Conservation (phyloP, 2,888 invertebrate genomes). For the Eupithecia subfuscata region DNA sequence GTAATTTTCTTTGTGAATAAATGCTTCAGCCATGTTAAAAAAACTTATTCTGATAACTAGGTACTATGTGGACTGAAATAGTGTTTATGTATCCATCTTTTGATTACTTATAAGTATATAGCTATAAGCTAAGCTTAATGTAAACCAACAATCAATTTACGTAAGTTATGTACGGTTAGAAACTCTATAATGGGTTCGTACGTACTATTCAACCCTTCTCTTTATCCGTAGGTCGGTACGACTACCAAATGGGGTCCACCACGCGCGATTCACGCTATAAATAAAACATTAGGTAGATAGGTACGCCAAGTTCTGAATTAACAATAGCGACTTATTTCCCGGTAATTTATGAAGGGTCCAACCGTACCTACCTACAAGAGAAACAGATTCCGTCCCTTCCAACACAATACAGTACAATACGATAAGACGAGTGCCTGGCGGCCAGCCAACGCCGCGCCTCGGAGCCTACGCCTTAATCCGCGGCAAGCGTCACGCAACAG, state of each 20-base stretch:
- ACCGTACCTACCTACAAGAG: constrained; percentile 8
- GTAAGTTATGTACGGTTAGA: no score
- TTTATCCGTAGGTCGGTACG: no score
- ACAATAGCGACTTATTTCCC: background rate
- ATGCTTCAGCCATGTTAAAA: no score
- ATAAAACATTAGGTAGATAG: background rate
- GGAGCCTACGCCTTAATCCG: constrained; percentile 16
- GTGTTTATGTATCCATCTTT: background rate
- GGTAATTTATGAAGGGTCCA: background rate
- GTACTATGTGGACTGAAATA: no score
- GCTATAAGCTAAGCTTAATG: background rate
- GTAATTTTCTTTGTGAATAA: no score
- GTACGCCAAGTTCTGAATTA: background rate
- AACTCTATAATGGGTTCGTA: no score
- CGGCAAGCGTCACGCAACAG: constrained; percentile 16
- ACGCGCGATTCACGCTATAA: background rate
- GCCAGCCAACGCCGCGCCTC: constrained; percentile 17
- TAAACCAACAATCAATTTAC: no score
- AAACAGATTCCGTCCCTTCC: constrained; percentile 12
- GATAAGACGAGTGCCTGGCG: constrained; percentile 12
- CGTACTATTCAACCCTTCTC: no score
- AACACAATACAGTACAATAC: constrained; percentile 4
- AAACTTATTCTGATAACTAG: background rate
- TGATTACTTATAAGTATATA: no score
- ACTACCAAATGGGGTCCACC: no score